Evolutionary conservation across 2,888 invertebrate species (phyloP).

Genomic region (Macrosiphum euphorbiae): DNA sequence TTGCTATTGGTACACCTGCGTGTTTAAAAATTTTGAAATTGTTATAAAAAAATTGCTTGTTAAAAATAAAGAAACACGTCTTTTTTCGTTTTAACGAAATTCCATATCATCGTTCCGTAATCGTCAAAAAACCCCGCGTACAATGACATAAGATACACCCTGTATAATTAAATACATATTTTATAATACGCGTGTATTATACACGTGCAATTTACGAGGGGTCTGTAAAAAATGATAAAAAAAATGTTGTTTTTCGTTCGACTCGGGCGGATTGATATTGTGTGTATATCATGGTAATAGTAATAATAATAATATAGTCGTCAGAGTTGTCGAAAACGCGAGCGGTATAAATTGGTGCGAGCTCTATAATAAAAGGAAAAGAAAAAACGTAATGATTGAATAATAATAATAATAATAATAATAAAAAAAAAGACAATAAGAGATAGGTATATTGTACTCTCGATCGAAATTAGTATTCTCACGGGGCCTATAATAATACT

Average conservation of each 20-base stretch:
- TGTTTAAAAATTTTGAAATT: too few relatives aligned
- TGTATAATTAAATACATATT: neutral
- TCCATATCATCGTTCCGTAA: too few relatives aligned
- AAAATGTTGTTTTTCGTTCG: neutral
- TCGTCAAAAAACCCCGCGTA: too few relatives aligned
- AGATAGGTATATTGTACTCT: conserved; percentile 3
- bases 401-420: conserved; percentile 1
- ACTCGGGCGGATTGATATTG: neutral
- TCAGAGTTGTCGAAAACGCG: conserved; percentile 51
- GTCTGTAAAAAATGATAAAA: neutral
- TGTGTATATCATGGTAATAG: conserved; percentile 1
- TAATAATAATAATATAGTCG: conserved; percentile 38
- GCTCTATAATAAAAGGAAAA: neutral
- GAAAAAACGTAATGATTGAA: conserved; percentile 49
- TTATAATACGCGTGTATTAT: neutral
- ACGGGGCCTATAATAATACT: conserved; percentile 36
- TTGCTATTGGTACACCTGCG: too few relatives aligned
- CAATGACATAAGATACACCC: too few relatives aligned
- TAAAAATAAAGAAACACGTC: too few relatives aligned
- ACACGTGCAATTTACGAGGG: neutral
- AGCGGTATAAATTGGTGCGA: neutral
- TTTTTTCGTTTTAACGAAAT: too few relatives aligned
- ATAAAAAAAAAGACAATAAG: conserved; percentile 39
- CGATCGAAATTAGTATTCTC: conserved; percentile 56
- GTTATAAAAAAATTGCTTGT: too few relatives aligned